Percentiles rank a stretch among this genome's conserved stretches.
Conservation (phyloP, 2,797 vertebrate species). For the Myotis vivesi region DNA sequence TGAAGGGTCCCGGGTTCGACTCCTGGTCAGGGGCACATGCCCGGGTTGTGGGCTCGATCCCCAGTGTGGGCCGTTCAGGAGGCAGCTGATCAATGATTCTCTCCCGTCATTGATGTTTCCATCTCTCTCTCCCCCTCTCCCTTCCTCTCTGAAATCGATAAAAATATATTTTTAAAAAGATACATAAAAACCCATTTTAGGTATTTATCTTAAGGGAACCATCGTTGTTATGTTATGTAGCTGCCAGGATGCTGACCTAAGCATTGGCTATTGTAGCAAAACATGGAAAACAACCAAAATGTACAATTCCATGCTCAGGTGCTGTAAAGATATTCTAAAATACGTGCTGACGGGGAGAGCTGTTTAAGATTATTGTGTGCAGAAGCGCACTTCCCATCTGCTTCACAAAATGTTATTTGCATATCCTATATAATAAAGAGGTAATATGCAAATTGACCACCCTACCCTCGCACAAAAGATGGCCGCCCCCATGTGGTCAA, state of each 20-base stretch:
- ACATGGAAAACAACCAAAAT: neutral
- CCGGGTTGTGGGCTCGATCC: too few species aligned
- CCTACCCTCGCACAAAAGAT: too few species aligned
- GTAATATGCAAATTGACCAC: too few species aligned
- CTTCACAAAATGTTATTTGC: neutral
- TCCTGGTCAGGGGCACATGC: too few species aligned
- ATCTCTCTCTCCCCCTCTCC: too few species aligned
- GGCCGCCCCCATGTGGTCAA: too few species aligned
- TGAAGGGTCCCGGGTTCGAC: too few species aligned
- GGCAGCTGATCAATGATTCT: too few species aligned
- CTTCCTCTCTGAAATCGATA: too few species aligned
- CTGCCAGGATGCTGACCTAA: neutral
- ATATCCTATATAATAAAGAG: neutral
- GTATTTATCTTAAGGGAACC: neutral
- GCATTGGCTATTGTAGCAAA: neutral
- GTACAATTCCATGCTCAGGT: neutral
- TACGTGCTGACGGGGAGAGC: neutral
- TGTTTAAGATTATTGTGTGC: neutral
- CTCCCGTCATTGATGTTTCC: too few species aligned
- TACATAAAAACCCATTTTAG: neutral
- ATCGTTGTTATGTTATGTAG: neutral
- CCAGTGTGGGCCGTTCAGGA: too few species aligned
- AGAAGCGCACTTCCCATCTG: neutral
- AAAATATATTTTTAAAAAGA: too few species aligned
- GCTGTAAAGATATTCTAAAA: neutral